Base-by-base conservation (phyloP, 1,140 invertebrate species). In the Sycophila sp. region DNA sequence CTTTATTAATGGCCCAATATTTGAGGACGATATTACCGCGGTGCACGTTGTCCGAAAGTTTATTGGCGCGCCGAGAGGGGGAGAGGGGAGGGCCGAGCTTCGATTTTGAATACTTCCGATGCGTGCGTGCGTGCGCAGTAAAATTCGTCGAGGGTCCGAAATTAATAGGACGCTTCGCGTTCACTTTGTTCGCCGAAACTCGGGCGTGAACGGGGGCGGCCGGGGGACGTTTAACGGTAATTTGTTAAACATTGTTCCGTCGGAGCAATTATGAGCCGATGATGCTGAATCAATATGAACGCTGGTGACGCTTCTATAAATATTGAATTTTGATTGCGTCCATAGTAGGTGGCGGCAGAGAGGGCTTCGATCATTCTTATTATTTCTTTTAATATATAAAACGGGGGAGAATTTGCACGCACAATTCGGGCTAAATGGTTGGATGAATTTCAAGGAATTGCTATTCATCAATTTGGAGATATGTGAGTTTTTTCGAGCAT, bases 1-100 rank as follows among this genome's bases (percentile, higher is more conserved):
- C 79, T 82, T 83, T 82, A 83, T 84, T 82, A 83, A 83, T 83
- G 78, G 80, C 72, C 77, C 75, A 84, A 83, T 84, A 81, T 84
- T 83, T 83, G 81, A 82, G 75, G 79, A 82, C 73, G 77, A 78
- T 76, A 80, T 82, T 81, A 80, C 73, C 74, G 71, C 40, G 76
- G n/a, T 4, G 36, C 22, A 4, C 36, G 63, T 24, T 49, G 74
- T 75, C 71, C 73, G 74, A 76, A 73, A 77, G 78, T 79, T 82
- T 81, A 81, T 80, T 77, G 77, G 64, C 42, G 28, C 8, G 40
- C 19, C 26, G 51, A 38, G 38, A 10, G n/a, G n/a, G n/a, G n/a
- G n/a, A n/a, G n/a, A n/a, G n/a, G n/a, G n/a, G n/a, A n/a, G n/a
- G n/a, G n/a, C n/a, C n/a, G n/a, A n/a, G 19, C 47, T 19, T 15